These are phyloP conservation scores for Todiramphus chloris DNA, from an alignment of 2,113 vertebrate species.

Conservation along the genomic window DNA sequence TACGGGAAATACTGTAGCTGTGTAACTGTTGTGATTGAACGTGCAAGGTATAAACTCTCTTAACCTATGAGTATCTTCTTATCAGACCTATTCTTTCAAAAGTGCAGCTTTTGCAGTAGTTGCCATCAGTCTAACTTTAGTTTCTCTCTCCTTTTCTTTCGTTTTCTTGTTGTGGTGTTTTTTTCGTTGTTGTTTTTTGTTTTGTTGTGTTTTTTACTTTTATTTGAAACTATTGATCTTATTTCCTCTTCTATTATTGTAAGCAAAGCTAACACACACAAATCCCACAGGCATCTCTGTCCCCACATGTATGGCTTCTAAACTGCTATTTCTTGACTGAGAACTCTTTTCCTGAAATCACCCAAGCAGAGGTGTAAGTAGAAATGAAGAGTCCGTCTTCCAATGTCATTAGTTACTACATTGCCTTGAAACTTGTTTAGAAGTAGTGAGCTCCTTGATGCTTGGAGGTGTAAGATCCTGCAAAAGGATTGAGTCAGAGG, in stretches of 20 bases:
- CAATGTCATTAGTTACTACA: not conserved
- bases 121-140: not conserved
- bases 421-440: not conserved
- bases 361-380: not conserved
- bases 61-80: not conserved
- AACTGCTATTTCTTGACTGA: not conserved
- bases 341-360: not conserved
- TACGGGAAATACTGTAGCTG: not conserved
- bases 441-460: not conserved
- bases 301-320: not conserved
- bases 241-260: not conserved
- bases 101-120: not conserved
- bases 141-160: not conserved
- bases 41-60: not conserved
- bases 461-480: not conserved
- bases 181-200: not conserved
- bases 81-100: not conserved
- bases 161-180: not conserved
- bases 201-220: not conserved
- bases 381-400: slow-evolving; percentile 22
- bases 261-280: not conserved
- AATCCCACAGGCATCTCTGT: not conserved
- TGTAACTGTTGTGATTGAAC: not conserved
- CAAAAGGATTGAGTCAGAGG: not conserved
- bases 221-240: not conserved